These are phyloP conservation scores for Onychostoma macrolepis DNA, from an alignment of 2,113 vertebrate genomes.

Conservation along the genomic window DNA sequence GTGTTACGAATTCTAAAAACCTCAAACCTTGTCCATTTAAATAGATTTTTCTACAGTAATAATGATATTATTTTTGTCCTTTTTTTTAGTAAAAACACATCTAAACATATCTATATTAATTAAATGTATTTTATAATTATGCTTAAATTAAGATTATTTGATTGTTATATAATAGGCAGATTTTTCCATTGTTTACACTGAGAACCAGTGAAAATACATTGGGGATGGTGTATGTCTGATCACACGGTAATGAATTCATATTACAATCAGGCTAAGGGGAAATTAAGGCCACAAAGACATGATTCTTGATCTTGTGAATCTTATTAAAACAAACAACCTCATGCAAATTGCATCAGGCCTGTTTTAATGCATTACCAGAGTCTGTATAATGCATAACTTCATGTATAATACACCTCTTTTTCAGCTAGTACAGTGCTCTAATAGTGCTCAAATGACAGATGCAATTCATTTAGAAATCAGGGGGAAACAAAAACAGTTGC, in stretches of 20 bases:
- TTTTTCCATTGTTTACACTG: neutral
- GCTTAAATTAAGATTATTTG: too few relatives aligned
- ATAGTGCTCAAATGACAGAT: neutral
- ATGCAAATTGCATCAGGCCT: conserved; percentile 50
- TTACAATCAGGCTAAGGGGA: conserved; percentile 3
- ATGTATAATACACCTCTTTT: conserved; percentile 52
- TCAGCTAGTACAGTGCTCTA: neutral
- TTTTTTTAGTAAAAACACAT: too few relatives aligned
- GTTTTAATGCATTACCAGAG: conserved; percentile 22
- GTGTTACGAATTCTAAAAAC: too few relatives aligned
- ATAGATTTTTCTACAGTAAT: too few relatives aligned
- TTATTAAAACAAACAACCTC: conserved; percentile 36
- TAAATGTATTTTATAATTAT: too few relatives aligned
- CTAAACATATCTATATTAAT: too few relatives aligned
- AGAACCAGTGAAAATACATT: neutral
- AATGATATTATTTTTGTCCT: too few relatives aligned
- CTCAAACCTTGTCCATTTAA: too few relatives aligned
- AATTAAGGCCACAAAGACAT: conserved; percentile 21
- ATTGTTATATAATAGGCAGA: neutral
- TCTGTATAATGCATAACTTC: conserved; percentile 48
- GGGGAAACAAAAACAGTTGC: neutral
- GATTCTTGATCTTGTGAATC: conserved; percentile 25
- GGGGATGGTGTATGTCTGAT: neutral
- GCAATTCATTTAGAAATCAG: neutral
- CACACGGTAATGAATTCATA: neutral